Evolutionary conservation across 2,888 invertebrate genomes (phyloP).

Genomic region (Diaphora mendica): DNA sequence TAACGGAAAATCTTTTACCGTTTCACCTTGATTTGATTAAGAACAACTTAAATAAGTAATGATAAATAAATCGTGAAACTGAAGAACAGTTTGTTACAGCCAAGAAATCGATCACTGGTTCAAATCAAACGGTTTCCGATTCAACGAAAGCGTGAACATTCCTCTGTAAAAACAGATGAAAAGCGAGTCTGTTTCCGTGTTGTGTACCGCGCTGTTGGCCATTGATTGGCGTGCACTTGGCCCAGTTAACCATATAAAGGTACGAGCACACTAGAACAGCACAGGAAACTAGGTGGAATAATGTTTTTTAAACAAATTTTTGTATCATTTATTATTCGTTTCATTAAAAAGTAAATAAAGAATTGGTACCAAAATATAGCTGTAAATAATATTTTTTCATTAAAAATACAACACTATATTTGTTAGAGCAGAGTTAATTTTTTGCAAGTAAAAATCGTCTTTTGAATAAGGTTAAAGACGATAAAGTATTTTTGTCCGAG

Average conservation of each 20-base stretch:
- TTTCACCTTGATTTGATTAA: neutral
- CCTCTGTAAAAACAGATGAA: conserved; percentile 45
- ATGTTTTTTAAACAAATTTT: no score
- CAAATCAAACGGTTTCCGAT: conserved; percentile 44
- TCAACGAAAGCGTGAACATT: conserved; percentile 58
- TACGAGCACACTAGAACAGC: neutral
- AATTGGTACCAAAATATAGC: no score
- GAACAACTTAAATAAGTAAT: neutral
- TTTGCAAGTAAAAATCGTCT: no score
- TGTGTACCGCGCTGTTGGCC: conserved; percentile 38
- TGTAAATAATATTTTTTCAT: no score
- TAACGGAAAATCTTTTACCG: neutral
- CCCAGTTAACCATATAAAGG: conserved; percentile 48
- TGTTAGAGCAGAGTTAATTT: no score
- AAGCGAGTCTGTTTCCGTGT: conserved; percentile 51
- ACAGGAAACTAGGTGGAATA: neutral
- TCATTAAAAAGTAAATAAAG: no score
- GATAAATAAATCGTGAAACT: neutral
- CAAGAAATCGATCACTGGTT: conserved; percentile 29
- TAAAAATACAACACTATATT: no score
- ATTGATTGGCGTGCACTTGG: conserved; percentile 60
- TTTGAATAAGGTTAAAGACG: no score
- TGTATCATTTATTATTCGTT: no score
- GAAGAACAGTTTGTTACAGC: conserved; percentile 18
- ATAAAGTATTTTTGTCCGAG: no score